A percentile compares a stretch with the other conserved stretches of the same genome.
phyloP scores from a whole-genome alignment of 2,113 vertebrate genomes.

The Protobothrops flavoviridis region DNA sequence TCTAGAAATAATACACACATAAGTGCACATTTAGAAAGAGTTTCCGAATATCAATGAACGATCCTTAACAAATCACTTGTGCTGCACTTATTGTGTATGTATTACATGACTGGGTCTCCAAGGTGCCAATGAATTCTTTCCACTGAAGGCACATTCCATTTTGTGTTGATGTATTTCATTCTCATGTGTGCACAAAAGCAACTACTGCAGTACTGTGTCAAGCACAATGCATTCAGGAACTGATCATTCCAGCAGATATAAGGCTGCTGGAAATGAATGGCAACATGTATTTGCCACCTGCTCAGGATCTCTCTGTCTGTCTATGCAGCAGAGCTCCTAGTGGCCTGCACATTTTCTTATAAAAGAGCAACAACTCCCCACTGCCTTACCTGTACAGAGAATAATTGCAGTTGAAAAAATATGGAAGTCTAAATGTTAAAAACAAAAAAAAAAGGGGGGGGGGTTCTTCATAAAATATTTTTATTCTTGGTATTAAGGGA shows the following conservation, averaged over 20 bases:
- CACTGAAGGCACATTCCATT: not conserved
- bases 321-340: not conserved
- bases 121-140: conserved; percentile 7
- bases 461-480: not conserved
- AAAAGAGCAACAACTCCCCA: not conserved
- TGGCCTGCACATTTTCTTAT: not conserved
- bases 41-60: conserved; percentile 8
- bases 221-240: conserved; percentile 55
- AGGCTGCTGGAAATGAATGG: conserved; percentile 33
- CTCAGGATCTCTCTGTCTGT: conserved; percentile 47
- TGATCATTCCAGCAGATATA: conserved; percentile 1
- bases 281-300: conserved; percentile 32
- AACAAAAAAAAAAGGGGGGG: not conserved
- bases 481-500: conserved; percentile 22
- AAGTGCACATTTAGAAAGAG: not conserved
- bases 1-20: not conserved
- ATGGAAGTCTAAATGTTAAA: not conserved
- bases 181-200: conserved; percentile 12
- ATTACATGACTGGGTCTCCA: conserved; percentile 28
- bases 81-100: not conserved
- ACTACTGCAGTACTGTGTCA: conserved; percentile 39
- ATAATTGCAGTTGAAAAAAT: not conserved
- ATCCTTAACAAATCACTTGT: conserved; percentile 24
- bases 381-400: not conserved
- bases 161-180: conserved; percentile 10